A percentile compares a stretch with the other conserved stretches of the same genome.
phyloP scores from a whole-genome alignment of 2,113 vertebrate species.

The Neogale vison region DNA sequence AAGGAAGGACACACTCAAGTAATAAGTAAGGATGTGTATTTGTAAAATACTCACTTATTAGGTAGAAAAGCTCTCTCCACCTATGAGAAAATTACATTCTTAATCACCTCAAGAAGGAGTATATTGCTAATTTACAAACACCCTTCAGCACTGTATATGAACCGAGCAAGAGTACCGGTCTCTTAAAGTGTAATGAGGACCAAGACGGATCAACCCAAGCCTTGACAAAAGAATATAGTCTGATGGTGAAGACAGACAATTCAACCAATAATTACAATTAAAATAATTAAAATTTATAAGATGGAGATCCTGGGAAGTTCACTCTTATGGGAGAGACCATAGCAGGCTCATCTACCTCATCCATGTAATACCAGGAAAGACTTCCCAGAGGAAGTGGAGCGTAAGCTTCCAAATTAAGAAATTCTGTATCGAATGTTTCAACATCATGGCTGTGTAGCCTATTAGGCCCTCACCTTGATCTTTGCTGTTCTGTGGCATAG shows the following conservation, averaged over 20 bases:
- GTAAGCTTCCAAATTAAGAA: neutral
- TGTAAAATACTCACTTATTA: neutral
- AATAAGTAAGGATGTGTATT: neutral
- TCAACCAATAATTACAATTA: neutral
- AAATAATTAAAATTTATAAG: neutral
- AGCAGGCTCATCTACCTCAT: neutral
- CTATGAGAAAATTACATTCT: neutral
- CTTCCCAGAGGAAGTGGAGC: neutral
- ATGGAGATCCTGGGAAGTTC: neutral
- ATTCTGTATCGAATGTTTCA: neutral
- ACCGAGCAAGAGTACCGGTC: neutral
- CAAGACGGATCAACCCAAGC: neutral
- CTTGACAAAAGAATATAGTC: neutral
- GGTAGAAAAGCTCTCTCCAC: neutral
- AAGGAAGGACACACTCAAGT: neutral
- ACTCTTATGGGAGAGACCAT: rapidly evolving
- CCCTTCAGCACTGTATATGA: neutral
- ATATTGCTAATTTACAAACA: neutral
- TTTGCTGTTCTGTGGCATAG: neutral
- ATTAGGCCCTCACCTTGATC: neutral
- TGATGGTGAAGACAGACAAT: neutral
- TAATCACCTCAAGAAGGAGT: neutral
- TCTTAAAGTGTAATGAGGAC: neutral
- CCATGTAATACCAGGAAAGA: neutral
- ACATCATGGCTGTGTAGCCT: neutral